These are phyloP conservation scores for Holcopasites calliopsidis DNA, from an alignment of 1,140 invertebrate genomes.

Conservation along the genomic window DNA sequence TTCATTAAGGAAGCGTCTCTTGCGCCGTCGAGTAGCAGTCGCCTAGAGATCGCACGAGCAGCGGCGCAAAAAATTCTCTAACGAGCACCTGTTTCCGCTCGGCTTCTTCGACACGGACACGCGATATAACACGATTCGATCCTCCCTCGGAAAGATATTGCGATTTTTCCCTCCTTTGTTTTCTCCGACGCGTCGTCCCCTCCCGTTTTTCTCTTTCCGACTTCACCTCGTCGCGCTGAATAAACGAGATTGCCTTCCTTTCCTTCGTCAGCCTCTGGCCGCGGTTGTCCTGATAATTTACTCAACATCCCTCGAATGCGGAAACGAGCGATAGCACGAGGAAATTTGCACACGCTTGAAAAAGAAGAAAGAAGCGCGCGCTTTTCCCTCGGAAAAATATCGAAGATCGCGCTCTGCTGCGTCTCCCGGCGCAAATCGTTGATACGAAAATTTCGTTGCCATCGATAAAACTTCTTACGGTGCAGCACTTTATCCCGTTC, in stretches of 20 bases:
- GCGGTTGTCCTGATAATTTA: neutral
- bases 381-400: too few relatives aligned
- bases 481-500: neutral
- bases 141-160: slow-evolving; percentile 27
- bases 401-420: neutral
- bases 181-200: neutral
- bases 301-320: neutral
- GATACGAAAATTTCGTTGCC: slow-evolving; percentile 5
- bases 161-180: slow-evolving; percentile 6
- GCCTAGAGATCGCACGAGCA: slow-evolving; percentile 7
- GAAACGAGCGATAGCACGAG: neutral
- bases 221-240: slow-evolving; percentile 22
- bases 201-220: neutral
- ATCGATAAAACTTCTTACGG: slow-evolving; percentile 27
- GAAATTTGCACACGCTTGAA: too few relatives aligned
- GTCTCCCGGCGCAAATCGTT: neutral
- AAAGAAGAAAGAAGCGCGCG: neutral
- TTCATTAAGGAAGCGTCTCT: slow-evolving; percentile 44
- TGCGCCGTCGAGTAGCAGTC: neutral
- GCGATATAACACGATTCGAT: slow-evolving; percentile 11
- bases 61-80: slow-evolving; percentile 35
- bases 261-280: too few relatives aligned
- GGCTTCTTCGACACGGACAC: slow-evolving; percentile 13
- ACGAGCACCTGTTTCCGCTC: slow-evolving; percentile 29
- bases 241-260: slow-evolving; percentile 42